Base-by-base conservation (phyloP, 2,888 invertebrate species). In the Hipparchia sbordonii region DNA sequence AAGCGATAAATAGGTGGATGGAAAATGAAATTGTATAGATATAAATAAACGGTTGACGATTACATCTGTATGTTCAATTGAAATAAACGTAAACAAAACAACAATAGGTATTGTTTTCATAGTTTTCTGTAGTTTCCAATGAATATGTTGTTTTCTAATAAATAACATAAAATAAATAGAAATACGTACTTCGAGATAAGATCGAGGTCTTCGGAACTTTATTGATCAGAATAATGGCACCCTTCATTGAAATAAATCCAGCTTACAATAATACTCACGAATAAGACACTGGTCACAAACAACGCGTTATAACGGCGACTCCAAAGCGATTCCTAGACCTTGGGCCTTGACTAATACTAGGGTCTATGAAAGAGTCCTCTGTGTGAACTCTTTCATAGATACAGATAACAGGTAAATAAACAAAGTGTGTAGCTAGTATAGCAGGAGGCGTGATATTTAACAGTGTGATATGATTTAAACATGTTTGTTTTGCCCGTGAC, bases 191-290 rank as follows among this genome's bases (percentile, higher is more conserved):
- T 60, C 45, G 39, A 60, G 60, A 67, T 72, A 68, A 45, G 33
- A 63, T 63, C 71, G 68, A 66, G 65, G 52, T 57, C 52, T 62
- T 66, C 61, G 13, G 52, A 70, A 68, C 57, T 71, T 48, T 74
- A 72, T 70, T 71, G 71, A 72, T 70, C 61, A 72, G 70, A 74
- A 76, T 74, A 76, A 71, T 74, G 46, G 67, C 68, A 52, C 51
- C 69, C 71, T 71, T 74, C 67, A 70, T 71, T 71, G 71, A 60
- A 74, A 76, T 76, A 74, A 74, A 76, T 76, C 71, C 74, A 73
- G 72, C 74, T 72, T 74, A 71, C 67, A 74, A 74, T 74, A 72
- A 72, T 61, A 74, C 71, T 71, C 69, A 76, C 71, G 71, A 48
- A 8, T 48, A 39, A 39, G 39, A 5, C 39, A 39, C 39, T 39